phyloP scores from a whole-genome alignment of 2,797 vertebrate genomes.

The Meriones psammophilus region DNA sequence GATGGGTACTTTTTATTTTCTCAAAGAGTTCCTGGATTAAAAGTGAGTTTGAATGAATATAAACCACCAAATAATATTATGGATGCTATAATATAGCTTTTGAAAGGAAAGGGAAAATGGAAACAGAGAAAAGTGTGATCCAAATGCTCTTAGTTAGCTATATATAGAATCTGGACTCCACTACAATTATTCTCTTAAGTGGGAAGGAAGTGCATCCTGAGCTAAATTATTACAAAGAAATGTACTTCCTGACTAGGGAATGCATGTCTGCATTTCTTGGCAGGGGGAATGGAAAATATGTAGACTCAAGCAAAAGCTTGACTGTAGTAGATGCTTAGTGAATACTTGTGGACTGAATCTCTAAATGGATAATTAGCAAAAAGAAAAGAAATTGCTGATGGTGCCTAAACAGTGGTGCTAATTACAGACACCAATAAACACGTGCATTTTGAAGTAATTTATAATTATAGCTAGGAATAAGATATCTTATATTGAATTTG shows the following conservation, averaged over 20 bases:
- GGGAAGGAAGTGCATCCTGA: slow-evolving; percentile 68
- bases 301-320: slow-evolving; percentile 61
- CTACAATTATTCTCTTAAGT: slow-evolving; percentile 66
- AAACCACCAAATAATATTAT: background rate
- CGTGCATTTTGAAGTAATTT: slow-evolving; percentile 69
- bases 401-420: slow-evolving; percentile 63
- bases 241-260: slow-evolving; percentile 64
- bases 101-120: background rate
- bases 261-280: slow-evolving; percentile 55
- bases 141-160: slow-evolving; percentile 41
- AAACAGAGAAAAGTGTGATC: slow-evolving; percentile 29
- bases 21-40: background rate
- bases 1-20: background rate
- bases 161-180: slow-evolving; percentile 58
- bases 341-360: slow-evolving; percentile 66
- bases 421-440: slow-evolving; percentile 68
- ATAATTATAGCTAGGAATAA: slow-evolving; percentile 63
- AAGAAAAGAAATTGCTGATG: slow-evolving; percentile 61
- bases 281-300: slow-evolving; percentile 38
- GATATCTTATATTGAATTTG: slow-evolving; percentile 22
- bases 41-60: background rate
- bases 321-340: slow-evolving; percentile 69
- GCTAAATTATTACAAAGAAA: slow-evolving; percentile 68
- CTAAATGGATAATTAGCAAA: slow-evolving; percentile 74
- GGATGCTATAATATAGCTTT: background rate